Conservation (phyloP, 2,797 vertebrate genomes). For the Gadopsis bispinosus region DNA sequence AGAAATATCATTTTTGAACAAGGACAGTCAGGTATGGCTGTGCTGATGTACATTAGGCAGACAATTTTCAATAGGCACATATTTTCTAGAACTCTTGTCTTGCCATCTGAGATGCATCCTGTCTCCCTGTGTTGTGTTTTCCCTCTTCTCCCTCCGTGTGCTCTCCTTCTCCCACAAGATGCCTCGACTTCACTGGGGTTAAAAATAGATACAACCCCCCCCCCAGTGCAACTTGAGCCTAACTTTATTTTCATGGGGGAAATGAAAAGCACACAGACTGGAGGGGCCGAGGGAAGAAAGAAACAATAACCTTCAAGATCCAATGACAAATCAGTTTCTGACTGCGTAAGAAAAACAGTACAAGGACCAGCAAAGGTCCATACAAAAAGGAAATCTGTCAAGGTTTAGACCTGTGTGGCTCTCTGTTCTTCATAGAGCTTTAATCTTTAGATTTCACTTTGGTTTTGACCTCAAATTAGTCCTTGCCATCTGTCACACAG, state of each 20-base stretch:
- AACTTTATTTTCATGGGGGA: conserved; percentile 74
- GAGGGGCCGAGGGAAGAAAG: conserved; percentile 42
- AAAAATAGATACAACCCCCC: conserved; percentile 77
- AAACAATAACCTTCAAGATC: conserved; percentile 74
- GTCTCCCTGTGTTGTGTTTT: conserved; percentile 38
- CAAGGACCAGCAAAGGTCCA: conserved; percentile 21
- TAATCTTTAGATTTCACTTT: conserved; percentile 38
- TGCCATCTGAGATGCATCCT: conserved; percentile 57
- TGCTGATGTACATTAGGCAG: conserved; percentile 21
- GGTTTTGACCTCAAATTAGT: conserved; percentile 42
- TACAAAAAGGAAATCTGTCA: conserved; percentile 9
- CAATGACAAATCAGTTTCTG: conserved; percentile 68
- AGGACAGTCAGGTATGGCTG: neutral
- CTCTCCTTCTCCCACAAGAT: conserved; percentile 72
- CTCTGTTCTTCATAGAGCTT: conserved; percentile 27
- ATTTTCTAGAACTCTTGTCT: conserved; percentile 50
- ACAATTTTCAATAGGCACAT: conserved; percentile 42
- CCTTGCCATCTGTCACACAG: conserved; percentile 32
- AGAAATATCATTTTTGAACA: neutral
- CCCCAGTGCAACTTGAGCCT: conserved; percentile 66
- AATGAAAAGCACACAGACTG: conserved; percentile 73
- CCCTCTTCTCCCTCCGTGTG: conserved; percentile 43
- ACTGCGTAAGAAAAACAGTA: conserved; percentile 24
- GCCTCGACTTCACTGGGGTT: conserved; percentile 72
- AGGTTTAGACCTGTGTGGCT: neutral